Conservation (phyloP, 2,113 vertebrate species). For the Pyxicephalus adspersus region DNA sequence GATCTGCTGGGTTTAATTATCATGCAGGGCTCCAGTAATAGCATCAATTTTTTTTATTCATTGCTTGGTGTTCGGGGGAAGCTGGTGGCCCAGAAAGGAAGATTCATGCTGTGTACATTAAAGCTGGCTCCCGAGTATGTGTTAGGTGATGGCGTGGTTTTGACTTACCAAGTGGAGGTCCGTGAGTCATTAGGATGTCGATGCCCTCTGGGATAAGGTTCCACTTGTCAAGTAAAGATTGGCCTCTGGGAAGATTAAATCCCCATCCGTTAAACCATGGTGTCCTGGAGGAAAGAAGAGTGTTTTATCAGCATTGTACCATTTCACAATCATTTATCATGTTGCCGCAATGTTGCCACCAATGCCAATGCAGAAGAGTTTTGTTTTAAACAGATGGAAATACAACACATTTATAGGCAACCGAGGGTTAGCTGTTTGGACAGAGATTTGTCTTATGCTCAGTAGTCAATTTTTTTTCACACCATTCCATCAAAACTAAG, state of each 20-base stretch:
- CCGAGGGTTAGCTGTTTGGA: no score
- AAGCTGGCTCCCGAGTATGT: conserved; percentile 49
- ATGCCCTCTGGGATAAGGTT: conserved; percentile 95
- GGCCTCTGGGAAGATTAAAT: conserved; percentile 96
- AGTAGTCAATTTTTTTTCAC: no score
- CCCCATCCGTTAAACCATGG: conserved; percentile 99
- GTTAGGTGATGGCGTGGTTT: conserved; percentile 53
- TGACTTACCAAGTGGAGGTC: conserved; percentile 94
- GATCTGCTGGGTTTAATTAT: conserved; percentile 64
- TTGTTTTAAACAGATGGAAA: no score
- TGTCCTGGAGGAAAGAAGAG: conserved; percentile 81
- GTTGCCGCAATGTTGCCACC: no score
- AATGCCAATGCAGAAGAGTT: no score
- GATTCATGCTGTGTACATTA: conserved; percentile 25
- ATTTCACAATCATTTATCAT: conserved; percentile 3
- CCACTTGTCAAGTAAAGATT: conserved; percentile 98
- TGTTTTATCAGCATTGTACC: conserved; percentile 13
- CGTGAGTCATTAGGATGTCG: conserved; percentile 98
- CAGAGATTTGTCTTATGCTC: no score
- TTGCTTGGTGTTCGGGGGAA: conserved; percentile 34
- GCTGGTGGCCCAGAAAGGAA: conserved; percentile 16
- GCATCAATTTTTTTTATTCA: conserved; percentile 57
- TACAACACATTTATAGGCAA: no score
- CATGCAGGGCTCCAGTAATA: conserved; percentile 59
- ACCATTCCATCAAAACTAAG: no score